Conservation (phyloP, 2,888 invertebrate genomes). For the Galerucella calmariensis region DNA sequence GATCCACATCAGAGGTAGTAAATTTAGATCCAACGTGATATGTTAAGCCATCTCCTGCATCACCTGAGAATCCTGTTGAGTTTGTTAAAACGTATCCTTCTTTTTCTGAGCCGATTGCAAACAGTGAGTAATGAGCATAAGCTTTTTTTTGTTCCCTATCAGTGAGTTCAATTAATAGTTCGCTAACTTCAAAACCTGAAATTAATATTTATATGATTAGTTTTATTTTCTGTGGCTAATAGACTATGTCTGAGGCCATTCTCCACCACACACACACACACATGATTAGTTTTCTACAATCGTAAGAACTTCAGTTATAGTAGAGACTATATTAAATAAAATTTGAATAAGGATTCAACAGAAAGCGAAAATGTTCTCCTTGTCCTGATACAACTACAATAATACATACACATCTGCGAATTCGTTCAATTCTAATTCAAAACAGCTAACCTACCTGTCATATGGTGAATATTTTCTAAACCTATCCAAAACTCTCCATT, state of each 20-base stretch:
- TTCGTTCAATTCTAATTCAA: neutral
- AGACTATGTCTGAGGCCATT: too few relatives aligned
- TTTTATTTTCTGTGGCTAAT: too few relatives aligned
- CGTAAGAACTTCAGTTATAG: too few relatives aligned
- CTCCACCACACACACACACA: too few relatives aligned
- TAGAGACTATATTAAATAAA: too few relatives aligned
- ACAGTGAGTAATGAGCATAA: slow-evolving; percentile 72
- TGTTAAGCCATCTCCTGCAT: slow-evolving; percentile 72
- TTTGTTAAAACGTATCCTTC: slow-evolving; percentile 75
- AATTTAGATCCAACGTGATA: slow-evolving; percentile 80
- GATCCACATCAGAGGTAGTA: slow-evolving; percentile 75
- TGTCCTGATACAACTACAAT: too few relatives aligned
- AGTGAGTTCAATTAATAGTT: slow-evolving; percentile 65
- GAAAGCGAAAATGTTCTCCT: too few relatives aligned
- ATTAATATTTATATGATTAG: neutral
- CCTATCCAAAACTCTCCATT: slow-evolving; percentile 8
- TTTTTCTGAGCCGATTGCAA: slow-evolving; percentile 74
- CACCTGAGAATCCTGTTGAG: slow-evolving; percentile 71
- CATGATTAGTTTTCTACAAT: too few relatives aligned
- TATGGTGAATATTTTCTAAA: neutral
- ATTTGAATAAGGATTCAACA: too few relatives aligned
- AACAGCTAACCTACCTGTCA: neutral
- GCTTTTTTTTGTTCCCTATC: slow-evolving; percentile 70
- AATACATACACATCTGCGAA: too few relatives aligned
- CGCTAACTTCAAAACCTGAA: slow-evolving; percentile 56